Evolutionary conservation across 1,140 invertebrate species (phyloP).

Genomic region (Dinothrombium tinctorium): DNA sequence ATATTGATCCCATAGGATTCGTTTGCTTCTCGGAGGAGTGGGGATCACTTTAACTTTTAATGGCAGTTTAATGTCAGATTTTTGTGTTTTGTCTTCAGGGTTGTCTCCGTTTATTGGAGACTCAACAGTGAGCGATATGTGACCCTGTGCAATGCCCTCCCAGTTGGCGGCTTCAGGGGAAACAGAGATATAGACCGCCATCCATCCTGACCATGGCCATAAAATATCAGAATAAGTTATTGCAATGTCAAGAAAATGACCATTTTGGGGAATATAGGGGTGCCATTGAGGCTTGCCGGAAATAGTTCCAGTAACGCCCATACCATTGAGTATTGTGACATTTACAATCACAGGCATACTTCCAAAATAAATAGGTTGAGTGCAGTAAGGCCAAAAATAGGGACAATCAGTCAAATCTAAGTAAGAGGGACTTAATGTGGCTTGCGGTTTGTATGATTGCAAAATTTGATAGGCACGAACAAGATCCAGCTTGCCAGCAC

Average conservation of each 20-base stretch:
- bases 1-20: conserved; percentile 89
- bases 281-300: conserved; percentile 51
- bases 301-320: conserved; percentile 60
- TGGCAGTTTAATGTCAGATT: conserved; percentile 48
- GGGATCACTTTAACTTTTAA: conserved; percentile 44
- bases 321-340: conserved; percentile 35
- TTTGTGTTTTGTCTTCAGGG: conserved; percentile 24
- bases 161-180: conserved; percentile 37
- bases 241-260: conserved; percentile 41
- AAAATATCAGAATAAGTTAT: conserved; percentile 51
- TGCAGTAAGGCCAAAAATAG: conserved; percentile 95
- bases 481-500: conserved; percentile 74
- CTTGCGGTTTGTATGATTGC: conserved; percentile 55
- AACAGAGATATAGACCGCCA: conserved; percentile 51
- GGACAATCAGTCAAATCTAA: conserved; percentile 79
- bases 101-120: conserved; percentile 43
- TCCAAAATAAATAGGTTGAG: conserved; percentile 70
- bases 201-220: conserved; percentile 92
- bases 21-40: conserved; percentile 47
- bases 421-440: conserved; percentile 43
- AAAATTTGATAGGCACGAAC: conserved; percentile 57
- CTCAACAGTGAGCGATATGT: conserved; percentile 57
- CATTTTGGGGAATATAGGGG: conserved; percentile 52
- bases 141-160: conserved; percentile 54
- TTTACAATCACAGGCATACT: conserved; percentile 71